These are phyloP conservation scores for Tonatia bakeri DNA, from an alignment of 2,113 vertebrate species.

Conservation along the genomic window DNA sequence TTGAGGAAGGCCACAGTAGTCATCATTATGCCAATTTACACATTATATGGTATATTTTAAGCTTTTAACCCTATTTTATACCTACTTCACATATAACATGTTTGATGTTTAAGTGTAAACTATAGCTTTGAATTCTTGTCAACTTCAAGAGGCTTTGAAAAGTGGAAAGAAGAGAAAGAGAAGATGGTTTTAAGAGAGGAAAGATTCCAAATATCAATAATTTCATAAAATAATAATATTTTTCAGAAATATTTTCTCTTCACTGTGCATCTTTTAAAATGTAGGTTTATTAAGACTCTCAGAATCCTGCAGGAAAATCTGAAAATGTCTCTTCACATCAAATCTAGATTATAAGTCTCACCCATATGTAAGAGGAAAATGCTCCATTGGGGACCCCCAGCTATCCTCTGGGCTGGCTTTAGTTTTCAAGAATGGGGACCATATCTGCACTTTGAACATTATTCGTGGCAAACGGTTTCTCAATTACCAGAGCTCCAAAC, in stretches of 20 bases:
- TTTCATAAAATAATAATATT: neutral
- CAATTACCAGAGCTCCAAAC: no score
- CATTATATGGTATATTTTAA: neutral
- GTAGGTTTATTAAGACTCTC: neutral
- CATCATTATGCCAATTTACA: neutral
- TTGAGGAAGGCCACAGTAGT: neutral
- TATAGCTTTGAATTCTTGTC: neutral
- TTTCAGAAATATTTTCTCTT: neutral
- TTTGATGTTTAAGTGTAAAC: neutral
- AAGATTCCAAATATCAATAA: neutral
- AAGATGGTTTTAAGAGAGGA: neutral
- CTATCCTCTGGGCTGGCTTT: neutral
- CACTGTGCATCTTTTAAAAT: neutral
- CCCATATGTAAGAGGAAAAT: neutral
- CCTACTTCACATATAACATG: neutral
- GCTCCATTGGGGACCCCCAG: rapidly evolving
- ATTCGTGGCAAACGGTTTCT: neutral
- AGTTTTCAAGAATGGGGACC: neutral
- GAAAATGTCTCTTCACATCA: neutral
- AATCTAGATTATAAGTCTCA: neutral
- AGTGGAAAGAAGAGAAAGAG: neutral
- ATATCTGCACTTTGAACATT: neutral
- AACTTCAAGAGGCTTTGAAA: neutral
- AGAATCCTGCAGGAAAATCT: neutral
- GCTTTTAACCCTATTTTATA: neutral